Evolutionary conservation across 2,113 vertebrate species (phyloP).

Genomic region (Amphiprion percula): DNA sequence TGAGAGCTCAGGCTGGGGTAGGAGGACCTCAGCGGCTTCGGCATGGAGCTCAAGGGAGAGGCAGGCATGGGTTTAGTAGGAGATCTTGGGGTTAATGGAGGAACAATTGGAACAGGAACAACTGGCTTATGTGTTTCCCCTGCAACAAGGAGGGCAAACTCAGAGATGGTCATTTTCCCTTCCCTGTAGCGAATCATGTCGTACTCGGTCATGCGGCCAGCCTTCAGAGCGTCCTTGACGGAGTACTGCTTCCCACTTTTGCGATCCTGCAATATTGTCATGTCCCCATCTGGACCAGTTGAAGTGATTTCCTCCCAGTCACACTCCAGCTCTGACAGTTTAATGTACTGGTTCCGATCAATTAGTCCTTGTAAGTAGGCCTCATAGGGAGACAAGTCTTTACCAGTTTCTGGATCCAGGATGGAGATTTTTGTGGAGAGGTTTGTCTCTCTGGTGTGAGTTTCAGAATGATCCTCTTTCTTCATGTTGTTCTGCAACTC

Average conservation of each 20-base stretch:
- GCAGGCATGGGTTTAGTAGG: slow-evolving; percentile 33
- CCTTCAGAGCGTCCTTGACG: slow-evolving; percentile 88
- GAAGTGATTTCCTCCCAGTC: slow-evolving; percentile 96
- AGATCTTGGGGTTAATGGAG: slow-evolving; percentile 51
- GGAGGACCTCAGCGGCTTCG: slow-evolving; percentile 59
- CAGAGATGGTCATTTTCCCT: slow-evolving; percentile 91
- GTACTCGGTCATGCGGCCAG: slow-evolving; percentile 89
- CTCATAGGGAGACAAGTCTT: slow-evolving; percentile 94
- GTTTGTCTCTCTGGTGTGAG: slow-evolving; percentile 91
- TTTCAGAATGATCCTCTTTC: slow-evolving; percentile 88
- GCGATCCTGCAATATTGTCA: slow-evolving; percentile 90
- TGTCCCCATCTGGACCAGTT: slow-evolving; percentile 87
- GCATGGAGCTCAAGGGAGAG: slow-evolving; percentile 68
- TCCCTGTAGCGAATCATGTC: slow-evolving; percentile 89
- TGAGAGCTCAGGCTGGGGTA: slow-evolving; percentile 70
- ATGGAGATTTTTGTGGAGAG: slow-evolving; percentile 95
- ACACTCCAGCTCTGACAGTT: slow-evolving; percentile 93
- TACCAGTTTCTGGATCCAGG: slow-evolving; percentile 94
- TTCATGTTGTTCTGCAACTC: slow-evolving; percentile 85
- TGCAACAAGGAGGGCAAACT: slow-evolving; percentile 94
- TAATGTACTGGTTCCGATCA: slow-evolving; percentile 91
- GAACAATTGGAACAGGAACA: not conserved
- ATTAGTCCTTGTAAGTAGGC: slow-evolving; percentile 92
- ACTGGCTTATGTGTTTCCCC: slow-evolving; percentile 85
- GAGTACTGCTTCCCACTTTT: slow-evolving; percentile 95